Percentiles rank a stretch among this genome's conserved stretches.
These are phyloP conservation scores for Linnaemya tessellans DNA, from an alignment of 2,888 invertebrate genomes.

Conservation along the genomic window DNA sequence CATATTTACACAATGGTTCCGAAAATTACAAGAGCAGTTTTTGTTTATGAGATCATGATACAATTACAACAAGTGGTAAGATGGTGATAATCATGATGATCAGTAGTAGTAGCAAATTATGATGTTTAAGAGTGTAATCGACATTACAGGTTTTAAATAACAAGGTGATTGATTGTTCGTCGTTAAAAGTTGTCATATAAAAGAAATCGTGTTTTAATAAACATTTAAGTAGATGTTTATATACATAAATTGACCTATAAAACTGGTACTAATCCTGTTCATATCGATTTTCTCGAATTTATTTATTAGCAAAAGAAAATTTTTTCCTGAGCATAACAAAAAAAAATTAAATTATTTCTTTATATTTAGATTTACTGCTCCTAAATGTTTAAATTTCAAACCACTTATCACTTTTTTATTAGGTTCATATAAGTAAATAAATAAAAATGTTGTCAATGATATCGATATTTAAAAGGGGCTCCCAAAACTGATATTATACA, in stretches of 20 bases:
- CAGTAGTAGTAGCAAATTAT: slow-evolving; percentile 62
- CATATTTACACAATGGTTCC: slow-evolving; percentile 68
- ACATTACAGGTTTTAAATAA: slow-evolving; percentile 54
- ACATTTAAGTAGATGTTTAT: not conserved
- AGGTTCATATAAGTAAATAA: too few relatives aligned
- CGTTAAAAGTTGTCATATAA: slow-evolving; percentile 19
- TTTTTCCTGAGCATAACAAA: not conserved
- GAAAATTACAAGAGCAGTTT: slow-evolving; percentile 58
- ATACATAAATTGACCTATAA: not conserved
- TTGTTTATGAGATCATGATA: slow-evolving; percentile 56
- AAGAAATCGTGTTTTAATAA: slow-evolving; percentile 24
- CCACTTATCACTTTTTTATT: too few relatives aligned
- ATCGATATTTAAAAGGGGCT: too few relatives aligned
- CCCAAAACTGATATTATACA: too few relatives aligned
- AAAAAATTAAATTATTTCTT: not conserved
- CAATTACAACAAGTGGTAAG: slow-evolving; percentile 54
- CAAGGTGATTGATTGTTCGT: slow-evolving; percentile 46
- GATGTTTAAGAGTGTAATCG: slow-evolving; percentile 36
- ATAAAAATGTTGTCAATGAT: too few relatives aligned
- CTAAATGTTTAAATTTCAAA: too few relatives aligned
- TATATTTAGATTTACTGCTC: too few relatives aligned
- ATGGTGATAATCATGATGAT: slow-evolving; percentile 44
- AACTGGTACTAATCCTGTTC: not conserved
- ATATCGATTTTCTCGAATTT: not conserved
- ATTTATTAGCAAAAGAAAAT: not conserved